Base-by-base conservation (phyloP, 2,797 vertebrate genomes). In the Chiloscyllium punctatum region DNA sequence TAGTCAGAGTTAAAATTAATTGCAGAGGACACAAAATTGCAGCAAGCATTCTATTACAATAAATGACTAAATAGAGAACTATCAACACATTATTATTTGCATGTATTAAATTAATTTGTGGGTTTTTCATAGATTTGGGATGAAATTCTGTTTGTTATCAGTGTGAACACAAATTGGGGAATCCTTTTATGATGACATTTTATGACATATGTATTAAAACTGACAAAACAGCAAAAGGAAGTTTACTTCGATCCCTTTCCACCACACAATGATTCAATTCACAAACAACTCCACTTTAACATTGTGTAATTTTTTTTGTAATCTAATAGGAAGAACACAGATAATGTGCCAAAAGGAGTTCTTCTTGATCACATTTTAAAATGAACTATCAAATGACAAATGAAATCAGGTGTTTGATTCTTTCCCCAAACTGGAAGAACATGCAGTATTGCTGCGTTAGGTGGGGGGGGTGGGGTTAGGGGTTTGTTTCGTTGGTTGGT, bases 91-190 rank as follows among this genome's bases (percentile, higher is more conserved):
- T 37, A 0, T 42, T 42, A 18, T 84, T 27, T 8, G 27, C n/a
- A 27, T 4, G 62, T 15, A 62, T 66, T 62, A 30, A 33, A 66
- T 37, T n/a, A n/a, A n/a, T 90, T 33, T 62, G 87, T 90, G 4
- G 13, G 13, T 9, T n/a, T 90, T 90, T n/a, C 4, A 88, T 51
- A 88, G 51, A 62, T 3, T 30, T 0, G 53, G 25, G 53, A 53
- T 90, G 87, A 33, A 90, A 90, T 90, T 88, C 27, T 27, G 27
- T 90, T 30, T 90, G 57, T 90, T 74, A 77, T 90, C 13, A 90
- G 53, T n/a, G n/a, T 77, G 74, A 57, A 62, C 87, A n/a, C 53
- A 62, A 30, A n/a, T 7, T 13, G 18, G 30, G 53, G 53, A 90
- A 88, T 62, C 33, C 87, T 90, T 62, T 90, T 30, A 90, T 30